A percentile compares a stretch with the other conserved stretches of the same genome.
Conservation (phyloP, 2,888 invertebrate species). For the Agrochola litura region DNA sequence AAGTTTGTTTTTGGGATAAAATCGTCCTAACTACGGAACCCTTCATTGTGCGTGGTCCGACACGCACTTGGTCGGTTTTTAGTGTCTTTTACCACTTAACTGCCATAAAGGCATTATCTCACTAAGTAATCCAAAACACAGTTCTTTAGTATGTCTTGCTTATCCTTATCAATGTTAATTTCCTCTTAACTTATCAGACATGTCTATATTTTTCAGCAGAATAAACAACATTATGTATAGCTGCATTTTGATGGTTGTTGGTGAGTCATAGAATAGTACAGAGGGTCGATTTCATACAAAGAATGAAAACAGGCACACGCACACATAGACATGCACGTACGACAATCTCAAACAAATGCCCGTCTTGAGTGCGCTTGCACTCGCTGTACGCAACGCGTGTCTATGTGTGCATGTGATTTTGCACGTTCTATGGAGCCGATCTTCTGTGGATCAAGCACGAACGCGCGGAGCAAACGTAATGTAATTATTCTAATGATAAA, state of each 20-base stretch:
- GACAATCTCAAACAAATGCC: not conserved
- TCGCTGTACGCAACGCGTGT: not conserved
- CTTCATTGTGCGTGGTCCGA: too few relatives aligned
- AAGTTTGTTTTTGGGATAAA: too few relatives aligned
- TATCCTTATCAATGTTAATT: slow-evolving; percentile 13
- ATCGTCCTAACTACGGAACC: too few relatives aligned
- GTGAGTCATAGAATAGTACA: not conserved
- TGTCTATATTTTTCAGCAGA: not conserved
- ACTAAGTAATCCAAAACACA: not conserved
- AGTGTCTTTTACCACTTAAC: not conserved
- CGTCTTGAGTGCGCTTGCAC: not conserved
- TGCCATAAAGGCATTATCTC: not conserved
- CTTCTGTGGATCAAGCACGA: not conserved
- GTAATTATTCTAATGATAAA: not conserved
- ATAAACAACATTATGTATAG: not conserved
- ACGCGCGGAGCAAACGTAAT: too few relatives aligned
- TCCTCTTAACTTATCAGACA: slow-evolving; percentile 3
- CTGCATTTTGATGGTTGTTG: not conserved
- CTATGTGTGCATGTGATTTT: not conserved
- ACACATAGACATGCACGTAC: too few relatives aligned
- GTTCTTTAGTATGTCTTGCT: not conserved
- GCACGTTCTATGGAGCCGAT: not conserved
- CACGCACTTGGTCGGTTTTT: too few relatives aligned
- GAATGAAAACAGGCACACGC: not conserved
- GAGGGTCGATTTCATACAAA: not conserved